These are phyloP conservation scores for Melanogrammus aeglefinus DNA, from an alignment of 2,797 vertebrate genomes.

Conservation along the genomic window DNA sequence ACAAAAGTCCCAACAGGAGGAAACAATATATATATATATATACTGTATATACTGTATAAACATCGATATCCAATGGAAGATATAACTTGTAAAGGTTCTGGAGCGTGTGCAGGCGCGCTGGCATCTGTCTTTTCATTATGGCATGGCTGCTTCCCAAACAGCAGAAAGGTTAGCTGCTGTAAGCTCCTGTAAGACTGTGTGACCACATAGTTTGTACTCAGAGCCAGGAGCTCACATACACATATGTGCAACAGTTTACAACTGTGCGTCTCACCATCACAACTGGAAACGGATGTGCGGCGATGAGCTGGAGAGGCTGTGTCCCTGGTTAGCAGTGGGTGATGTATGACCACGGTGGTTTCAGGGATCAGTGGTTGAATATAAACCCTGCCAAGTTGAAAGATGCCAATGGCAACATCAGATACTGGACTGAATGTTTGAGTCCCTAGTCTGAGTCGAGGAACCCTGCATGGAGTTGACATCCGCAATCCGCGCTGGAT, in stretches of 20 bases:
- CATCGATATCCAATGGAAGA: no score
- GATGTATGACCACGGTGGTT: background rate
- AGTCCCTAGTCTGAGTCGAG: slow-evolving; percentile 8
- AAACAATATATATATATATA: no score
- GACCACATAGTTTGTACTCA: background rate
- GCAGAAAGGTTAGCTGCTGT: background rate
- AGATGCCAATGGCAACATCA: slow-evolving; percentile 10
- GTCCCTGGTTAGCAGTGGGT: background rate
- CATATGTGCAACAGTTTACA: slow-evolving; percentile 5
- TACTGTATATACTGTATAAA: no score
- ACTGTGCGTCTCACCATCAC: background rate
- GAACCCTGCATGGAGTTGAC: background rate
- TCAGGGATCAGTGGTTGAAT: background rate
- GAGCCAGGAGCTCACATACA: background rate
- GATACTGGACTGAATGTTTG: slow-evolving; percentile 18
- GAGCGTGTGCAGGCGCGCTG: background rate
- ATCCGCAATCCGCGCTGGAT: background rate
- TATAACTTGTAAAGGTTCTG: background rate
- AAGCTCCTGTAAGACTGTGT: background rate
- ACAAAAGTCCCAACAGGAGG: no score
- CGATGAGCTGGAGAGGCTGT: background rate
- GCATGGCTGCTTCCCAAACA: background rate
- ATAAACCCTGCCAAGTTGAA: background rate
- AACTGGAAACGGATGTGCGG: background rate
- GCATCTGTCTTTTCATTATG: background rate